Conservation (phyloP, 1,140 invertebrate genomes). For the Metopolophium dirhodum region DNA sequence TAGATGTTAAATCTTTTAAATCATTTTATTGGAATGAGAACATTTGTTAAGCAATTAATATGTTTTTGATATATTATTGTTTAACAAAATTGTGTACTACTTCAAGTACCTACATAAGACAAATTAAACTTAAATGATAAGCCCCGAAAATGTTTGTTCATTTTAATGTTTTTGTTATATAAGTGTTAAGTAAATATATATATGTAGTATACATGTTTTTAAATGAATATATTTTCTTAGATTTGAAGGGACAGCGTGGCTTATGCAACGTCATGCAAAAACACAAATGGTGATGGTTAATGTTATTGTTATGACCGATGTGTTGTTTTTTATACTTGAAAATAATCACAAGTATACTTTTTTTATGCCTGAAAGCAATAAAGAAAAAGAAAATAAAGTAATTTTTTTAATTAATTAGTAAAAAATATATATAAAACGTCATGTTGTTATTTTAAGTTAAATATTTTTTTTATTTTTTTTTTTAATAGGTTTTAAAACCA, state of each 20-base stretch:
- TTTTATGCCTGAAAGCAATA: slow-evolving; percentile 85
- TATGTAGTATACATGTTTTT: neutral
- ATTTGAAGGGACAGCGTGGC: slow-evolving; percentile 83
- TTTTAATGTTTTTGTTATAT: neutral
- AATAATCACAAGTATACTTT: slow-evolving; percentile 83
- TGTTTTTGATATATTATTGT: too few species aligned
- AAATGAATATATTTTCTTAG: slow-evolving; percentile 63
- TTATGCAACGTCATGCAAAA: slow-evolving; percentile 85
- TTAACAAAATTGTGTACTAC: too few species aligned
- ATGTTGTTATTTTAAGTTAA: neutral
- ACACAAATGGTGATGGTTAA: slow-evolving; percentile 85
- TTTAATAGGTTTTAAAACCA: slow-evolving; percentile 55
- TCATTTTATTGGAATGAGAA: too few species aligned
- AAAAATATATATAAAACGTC: neutral
- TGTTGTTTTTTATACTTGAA: slow-evolving; percentile 89
- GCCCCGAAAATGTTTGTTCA: neutral
- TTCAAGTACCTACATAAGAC: too few species aligned
- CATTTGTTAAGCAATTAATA: too few species aligned
- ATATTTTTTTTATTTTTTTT: neutral
- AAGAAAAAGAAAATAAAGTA: slow-evolving; percentile 55
- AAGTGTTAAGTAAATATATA: neutral
- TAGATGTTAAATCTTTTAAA: too few species aligned
- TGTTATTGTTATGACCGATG: slow-evolving; percentile 88
- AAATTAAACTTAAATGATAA: too few species aligned
- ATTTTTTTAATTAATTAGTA: neutral